Base-by-base conservation (phyloP, 2,797 vertebrate genomes). In the Falco biarmicus region DNA sequence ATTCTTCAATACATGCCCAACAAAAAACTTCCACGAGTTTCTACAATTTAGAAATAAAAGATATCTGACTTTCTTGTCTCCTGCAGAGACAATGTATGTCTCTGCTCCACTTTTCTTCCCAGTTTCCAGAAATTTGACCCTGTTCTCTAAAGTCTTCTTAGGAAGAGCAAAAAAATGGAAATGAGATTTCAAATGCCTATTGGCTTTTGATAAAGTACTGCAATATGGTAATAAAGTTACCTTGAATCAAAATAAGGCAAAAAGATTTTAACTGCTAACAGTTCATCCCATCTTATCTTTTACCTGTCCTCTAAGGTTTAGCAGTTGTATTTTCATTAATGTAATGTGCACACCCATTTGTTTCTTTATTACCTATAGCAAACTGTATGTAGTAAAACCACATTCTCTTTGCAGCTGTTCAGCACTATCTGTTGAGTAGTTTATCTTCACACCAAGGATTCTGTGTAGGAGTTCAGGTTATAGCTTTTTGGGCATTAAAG, bases 331-430 rank as follows among this genome's bases (percentile, higher is more conserved):
- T 89, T 94, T 65, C 69, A 65, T 89, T 43, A 48, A 43, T 2
- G 9, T 39, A 31, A 32, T 43, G 13, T 32, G 34, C 12, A 26
- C 4, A 4, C 19, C 15, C 2, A 0, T 48, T 88, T 43, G 39
- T 73, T 70, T 61, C 57, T 81, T 56, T 73, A 34, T 26, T 32
- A 47, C 15, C 25, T 5, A n/a, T 12, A 34, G 32, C 54, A 82
- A 82, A 64, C 1, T 2, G 14, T n/a, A 69, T 1, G 0, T 9
- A 82, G 63, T 32, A 53, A 83, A 83, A 85, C 31, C 60, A 37
- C 32, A 4, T 56, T 86, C 29, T 90, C 32, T 69, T 73, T 66
- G 66, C 41, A 91, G 60, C 57, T 70, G 13, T 78, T 83, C 14
- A 24, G 8, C 59, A 56, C 57, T 39, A 64, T 31, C 63, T 85